Evolutionary conservation across 2,113 vertebrate species (phyloP).

Genomic region (Cavia porcellus): DNA sequence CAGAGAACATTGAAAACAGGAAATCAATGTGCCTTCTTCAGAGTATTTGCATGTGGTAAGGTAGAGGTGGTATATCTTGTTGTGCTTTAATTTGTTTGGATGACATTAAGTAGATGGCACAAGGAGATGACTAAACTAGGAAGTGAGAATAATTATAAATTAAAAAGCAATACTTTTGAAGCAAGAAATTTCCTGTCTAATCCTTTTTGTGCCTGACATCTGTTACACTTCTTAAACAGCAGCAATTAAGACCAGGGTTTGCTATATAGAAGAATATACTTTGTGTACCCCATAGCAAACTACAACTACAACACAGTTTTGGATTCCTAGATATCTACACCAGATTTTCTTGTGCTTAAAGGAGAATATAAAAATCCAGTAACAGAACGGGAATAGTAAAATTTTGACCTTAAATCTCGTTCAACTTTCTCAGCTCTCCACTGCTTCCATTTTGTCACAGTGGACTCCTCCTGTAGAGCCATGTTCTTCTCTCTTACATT

Average conservation of each 20-base stretch:
- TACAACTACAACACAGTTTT: slow-evolving; percentile 1
- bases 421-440: background rate
- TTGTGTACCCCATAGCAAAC: background rate
- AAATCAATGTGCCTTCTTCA: background rate
- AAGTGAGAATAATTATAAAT: background rate
- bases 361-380: slow-evolving; percentile 36
- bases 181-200: background rate
- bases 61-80: background rate
- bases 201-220: background rate
- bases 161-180: background rate
- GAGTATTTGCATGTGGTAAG: background rate
- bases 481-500: background rate
- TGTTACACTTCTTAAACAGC: slow-evolving; percentile 23
- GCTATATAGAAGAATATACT: slow-evolving; percentile 13
- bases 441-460: background rate
- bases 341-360: background rate
- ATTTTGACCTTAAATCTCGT: background rate
- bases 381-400: background rate
- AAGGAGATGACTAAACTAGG: background rate
- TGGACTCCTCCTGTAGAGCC: background rate
- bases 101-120: background rate
- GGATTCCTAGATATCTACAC: background rate
- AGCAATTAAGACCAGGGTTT: background rate
- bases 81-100: background rate
- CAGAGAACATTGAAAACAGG: background rate